Evolutionary conservation across 2,888 invertebrate species (phyloP).

Genomic region (Noctua janthina): DNA sequence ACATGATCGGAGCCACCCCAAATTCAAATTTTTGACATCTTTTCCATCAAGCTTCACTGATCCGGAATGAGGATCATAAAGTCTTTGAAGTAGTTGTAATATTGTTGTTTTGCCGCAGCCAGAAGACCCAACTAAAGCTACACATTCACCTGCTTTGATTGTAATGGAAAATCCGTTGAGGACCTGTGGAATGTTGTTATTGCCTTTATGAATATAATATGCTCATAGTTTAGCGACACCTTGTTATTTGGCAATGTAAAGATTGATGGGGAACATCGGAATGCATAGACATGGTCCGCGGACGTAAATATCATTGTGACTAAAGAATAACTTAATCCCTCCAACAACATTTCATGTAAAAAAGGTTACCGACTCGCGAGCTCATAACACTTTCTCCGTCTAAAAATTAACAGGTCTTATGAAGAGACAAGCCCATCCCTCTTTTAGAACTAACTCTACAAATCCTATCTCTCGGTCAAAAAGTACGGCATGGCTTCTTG

Average conservation of each 20-base stretch:
- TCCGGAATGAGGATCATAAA: constrained; percentile 92
- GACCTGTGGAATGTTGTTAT: constrained; percentile 82
- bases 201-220: not conserved
- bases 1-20: constrained; percentile 94
- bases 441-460: not conserved
- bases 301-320: not conserved
- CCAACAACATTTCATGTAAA: not conserved
- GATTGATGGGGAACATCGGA: not conserved
- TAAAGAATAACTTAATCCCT: not conserved
- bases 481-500: not conserved
- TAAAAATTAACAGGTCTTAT: not conserved
- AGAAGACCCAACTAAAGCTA: constrained; percentile 93
- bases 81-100: constrained; percentile 93
- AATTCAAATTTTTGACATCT: constrained; percentile 92
- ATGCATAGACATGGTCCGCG: not conserved
- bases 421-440: not conserved
- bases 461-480: not conserved
- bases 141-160: constrained; percentile 92
- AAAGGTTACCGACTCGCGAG: not conserved
- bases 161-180: constrained; percentile 92
- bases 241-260: not conserved
- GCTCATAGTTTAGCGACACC: no score
- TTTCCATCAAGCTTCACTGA: constrained; percentile 92
- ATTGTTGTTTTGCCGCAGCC: constrained; percentile 96
- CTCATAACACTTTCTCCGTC: not conserved